phyloP scores from a whole-genome alignment of 2,113 vertebrate species.

The Paradoxurus hermaphroditus region DNA sequence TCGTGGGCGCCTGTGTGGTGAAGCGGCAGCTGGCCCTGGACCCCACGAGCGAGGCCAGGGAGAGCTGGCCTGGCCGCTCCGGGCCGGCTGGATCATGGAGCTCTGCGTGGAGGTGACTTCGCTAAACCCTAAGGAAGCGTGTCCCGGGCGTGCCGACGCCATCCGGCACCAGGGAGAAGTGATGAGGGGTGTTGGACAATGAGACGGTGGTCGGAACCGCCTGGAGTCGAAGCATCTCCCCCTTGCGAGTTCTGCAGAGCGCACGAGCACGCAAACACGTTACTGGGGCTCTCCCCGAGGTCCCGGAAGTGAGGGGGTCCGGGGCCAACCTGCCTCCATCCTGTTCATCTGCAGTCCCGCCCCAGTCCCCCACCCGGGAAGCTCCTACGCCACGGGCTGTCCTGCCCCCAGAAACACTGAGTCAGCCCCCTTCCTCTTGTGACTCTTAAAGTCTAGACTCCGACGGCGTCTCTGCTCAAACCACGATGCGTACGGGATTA shows the following conservation, averaged over 20 bases:
- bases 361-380: accelerated
- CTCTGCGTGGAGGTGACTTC: not conserved
- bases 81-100: accelerated
- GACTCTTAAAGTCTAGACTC: not conserved
- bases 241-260: accelerated
- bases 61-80: no score
- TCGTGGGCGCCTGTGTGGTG: accelerated
- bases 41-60: accelerated
- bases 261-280: accelerated
- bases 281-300: no score
- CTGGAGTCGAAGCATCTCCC: not conserved
- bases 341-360: not conserved
- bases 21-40: accelerated
- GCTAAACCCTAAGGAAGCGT: not conserved
- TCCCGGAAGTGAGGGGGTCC: not conserved
- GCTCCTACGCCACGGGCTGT: accelerated
- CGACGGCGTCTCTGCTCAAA: not conserved
- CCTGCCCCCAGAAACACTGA: not conserved
- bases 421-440: not conserved
- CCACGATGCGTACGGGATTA: accelerated
- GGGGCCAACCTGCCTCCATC: accelerated
- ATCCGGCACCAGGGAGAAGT: accelerated
- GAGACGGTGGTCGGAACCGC: accelerated
- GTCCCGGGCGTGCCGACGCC: not conserved
- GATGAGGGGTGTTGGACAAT: not conserved